Evolutionary conservation across 1,140 invertebrate species (phyloP), one percentile per base, ranked within the genome.

Genomic region (Amphibalanus amphitrite): DNA sequence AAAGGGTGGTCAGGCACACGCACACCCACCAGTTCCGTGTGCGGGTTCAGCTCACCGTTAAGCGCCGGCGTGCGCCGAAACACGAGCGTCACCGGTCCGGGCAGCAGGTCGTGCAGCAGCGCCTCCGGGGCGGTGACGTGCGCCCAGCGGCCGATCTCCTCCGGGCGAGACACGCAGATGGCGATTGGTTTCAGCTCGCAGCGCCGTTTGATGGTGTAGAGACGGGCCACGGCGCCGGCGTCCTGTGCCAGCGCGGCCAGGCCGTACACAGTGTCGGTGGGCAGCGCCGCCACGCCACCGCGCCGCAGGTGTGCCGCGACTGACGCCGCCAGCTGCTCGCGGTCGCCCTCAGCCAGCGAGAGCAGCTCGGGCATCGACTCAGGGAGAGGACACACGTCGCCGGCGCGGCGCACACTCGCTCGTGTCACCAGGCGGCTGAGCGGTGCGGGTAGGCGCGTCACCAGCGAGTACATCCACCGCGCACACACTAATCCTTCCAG

Each of bases 241-340:
- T 89, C 88, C 75, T 92, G 90, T 1, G 90, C 91, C 75, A 90
- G 84, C 72, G 88, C 89, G 40, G 93, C 93, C 72, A 99, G 78
- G 0, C 96, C 96, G 82, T 98, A 99, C 40, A 98, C 87, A 0
- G 95, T 98, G 77, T 99, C 95, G 13, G 95, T 98, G 13, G 95
- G 95, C 0, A 97, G 78, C 15, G 92, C 93, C 74, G 98, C 89
- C 0, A 98, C 86, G 73, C 87, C 76, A 30, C 83, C 83, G 33
- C 76, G 75, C 67, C 76, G 71, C 47, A 59, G 47, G 17, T 59
- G 47, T 1, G 47, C 47, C 17, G 13, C 1, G 47, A 59, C 47
- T 1, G 47, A 3, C 47, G 47, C 10, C 13, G 13, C 1, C 47
- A 59, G 47, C n/a, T n/a, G n/a, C 6, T 23, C 13, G 1, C 6